These are phyloP conservation scores for Hylomyscus alleni DNA, from an alignment of 2,797 vertebrate genomes.

Conservation along the genomic window DNA sequence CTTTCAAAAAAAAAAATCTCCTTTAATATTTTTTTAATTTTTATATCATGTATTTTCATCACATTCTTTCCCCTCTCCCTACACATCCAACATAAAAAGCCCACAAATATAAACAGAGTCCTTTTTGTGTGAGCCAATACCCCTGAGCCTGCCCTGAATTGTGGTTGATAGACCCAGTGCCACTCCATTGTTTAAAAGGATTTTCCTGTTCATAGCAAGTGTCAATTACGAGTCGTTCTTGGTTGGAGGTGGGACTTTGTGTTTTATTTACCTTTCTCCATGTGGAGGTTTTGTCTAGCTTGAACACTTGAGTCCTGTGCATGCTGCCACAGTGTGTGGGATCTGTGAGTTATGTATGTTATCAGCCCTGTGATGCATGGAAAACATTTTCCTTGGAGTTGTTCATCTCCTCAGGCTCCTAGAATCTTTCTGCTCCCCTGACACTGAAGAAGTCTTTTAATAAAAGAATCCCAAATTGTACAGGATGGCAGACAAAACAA, in stretches of 20 bases:
- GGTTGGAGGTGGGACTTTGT: not conserved
- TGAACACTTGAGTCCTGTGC: too few species aligned
- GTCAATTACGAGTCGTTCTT: not conserved
- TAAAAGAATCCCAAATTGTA: not conserved
- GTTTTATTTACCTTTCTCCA: too few species aligned
- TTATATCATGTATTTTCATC: not conserved
- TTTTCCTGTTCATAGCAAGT: not conserved
- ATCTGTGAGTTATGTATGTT: not conserved
- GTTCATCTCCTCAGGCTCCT: not conserved
- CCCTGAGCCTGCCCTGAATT: not conserved
- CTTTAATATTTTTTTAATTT: not conserved
- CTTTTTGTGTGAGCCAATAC: not conserved
- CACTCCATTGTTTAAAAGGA: not conserved
- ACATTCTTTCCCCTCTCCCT: not conserved
- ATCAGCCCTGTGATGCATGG: not conserved
- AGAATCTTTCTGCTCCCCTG: not conserved
- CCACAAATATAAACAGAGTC: not conserved
- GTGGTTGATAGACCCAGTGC: too few species aligned
- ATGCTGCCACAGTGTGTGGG: not conserved
- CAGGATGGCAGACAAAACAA: not conserved
- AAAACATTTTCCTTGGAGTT: not conserved
- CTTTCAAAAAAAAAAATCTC: slow-evolving; percentile 40
- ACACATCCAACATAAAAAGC: not conserved
- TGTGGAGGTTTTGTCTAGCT: not conserved
- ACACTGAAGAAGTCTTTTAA: not conserved